Evolutionary conservation across 2,888 invertebrate species (phyloP).

Genomic region (Marasmarcha lunaedactyla): DNA sequence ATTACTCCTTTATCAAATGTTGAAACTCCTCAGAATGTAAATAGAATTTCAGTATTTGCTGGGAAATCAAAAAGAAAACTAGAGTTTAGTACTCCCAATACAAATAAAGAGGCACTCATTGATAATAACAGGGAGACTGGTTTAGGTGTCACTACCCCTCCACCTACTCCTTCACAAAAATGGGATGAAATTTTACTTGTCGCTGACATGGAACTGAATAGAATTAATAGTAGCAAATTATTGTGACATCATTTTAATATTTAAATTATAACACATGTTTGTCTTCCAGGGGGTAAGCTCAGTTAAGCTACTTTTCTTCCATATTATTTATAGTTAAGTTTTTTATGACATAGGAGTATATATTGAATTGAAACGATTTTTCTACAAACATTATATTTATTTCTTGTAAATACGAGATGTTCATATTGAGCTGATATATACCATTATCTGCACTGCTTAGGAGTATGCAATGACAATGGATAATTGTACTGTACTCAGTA

Average conservation of each 20-base stretch:
- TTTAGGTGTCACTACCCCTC: conserved; percentile 47
- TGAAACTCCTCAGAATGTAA: conserved; percentile 28
- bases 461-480: no score
- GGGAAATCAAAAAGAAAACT: conserved; percentile 59
- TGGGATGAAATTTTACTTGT: conserved; percentile 71
- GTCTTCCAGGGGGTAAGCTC: conserved; percentile 1
- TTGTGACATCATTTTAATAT: conserved; percentile 33
- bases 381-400: no score
- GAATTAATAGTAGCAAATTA: conserved; percentile 59
- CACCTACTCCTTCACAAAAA: conserved; percentile 59
- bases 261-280: conserved; percentile 9
- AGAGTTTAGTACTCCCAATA: conserved; percentile 50
- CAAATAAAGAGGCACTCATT: conserved; percentile 35
- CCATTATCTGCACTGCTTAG: no score
- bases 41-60: conserved; percentile 40
- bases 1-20: conserved; percentile 43
- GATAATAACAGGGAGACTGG: no score
- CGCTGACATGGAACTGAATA: conserved; percentile 70
- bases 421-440: no score
- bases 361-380: no score
- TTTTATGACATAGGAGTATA: no score
- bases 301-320: not conserved
- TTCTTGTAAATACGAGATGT: no score
- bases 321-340: not conserved
- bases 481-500: no score